A percentile compares a stretch with the other conserved stretches of the same genome.
These are phyloP conservation scores for Zophobas atratus DNA, from an alignment of 1,140 invertebrate species.

Conservation along the genomic window DNA sequence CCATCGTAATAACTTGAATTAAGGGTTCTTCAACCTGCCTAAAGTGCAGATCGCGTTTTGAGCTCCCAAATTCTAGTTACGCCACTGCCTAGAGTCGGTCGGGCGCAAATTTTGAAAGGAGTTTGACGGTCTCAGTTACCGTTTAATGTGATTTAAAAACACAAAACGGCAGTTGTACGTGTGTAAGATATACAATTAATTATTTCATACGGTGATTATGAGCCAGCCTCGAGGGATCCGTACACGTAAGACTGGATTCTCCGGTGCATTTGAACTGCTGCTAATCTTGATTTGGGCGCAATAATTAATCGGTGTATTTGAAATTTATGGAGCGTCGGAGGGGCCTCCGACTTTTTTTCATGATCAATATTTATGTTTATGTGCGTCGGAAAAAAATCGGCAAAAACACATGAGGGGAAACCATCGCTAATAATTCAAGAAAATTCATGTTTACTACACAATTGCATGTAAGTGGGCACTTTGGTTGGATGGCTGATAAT, in stretches of 20 bases:
- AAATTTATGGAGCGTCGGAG: conserved; percentile 17
- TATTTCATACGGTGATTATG: conserved; percentile 17
- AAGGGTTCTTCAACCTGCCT: too few species aligned
- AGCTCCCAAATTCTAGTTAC: too few species aligned
- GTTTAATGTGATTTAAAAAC: not conserved
- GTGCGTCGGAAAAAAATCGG: conserved; percentile 52
- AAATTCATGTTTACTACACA: conserved; percentile 59
- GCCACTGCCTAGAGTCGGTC: too few species aligned
- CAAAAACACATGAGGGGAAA: conserved; percentile 51
- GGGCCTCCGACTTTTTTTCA: conserved; percentile 18
- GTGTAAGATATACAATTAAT: not conserved
- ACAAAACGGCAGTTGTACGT: conserved; percentile 11
- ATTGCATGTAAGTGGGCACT: conserved; percentile 58
- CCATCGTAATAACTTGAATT: too few species aligned
- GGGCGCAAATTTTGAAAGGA: too few species aligned
- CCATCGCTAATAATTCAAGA: conserved; percentile 54
- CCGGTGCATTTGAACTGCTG: conserved; percentile 5
- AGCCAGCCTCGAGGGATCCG: not conserved
- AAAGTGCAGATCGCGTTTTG: too few species aligned
- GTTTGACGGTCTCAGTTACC: too few species aligned
- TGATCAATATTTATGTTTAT: conserved; percentile 50
- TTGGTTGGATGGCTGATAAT: conserved; percentile 51
- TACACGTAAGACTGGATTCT: conserved; percentile 16
- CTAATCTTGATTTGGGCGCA: conserved; percentile 15
- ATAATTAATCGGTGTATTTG: conserved; percentile 27